phyloP scores from a whole-genome alignment of 2,113 vertebrate species.

The Cercocebus atys region DNA sequence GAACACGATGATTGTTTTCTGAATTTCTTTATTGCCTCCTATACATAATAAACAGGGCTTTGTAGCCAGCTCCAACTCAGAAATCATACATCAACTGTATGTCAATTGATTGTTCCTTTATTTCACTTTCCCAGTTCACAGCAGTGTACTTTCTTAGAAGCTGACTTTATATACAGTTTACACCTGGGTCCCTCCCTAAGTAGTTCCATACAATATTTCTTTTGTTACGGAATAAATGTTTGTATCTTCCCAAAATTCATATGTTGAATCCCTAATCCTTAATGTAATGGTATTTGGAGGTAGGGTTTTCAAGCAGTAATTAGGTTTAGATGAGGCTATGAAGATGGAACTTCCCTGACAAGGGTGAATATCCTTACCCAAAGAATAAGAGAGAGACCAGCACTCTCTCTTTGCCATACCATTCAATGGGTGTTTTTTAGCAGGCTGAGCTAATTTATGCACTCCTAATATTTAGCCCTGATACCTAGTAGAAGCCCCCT shows the following conservation, averaged over 20 bases:
- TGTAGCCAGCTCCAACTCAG: not conserved
- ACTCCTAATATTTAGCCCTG: not conserved
- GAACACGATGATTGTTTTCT: not conserved
- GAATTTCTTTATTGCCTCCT: not conserved
- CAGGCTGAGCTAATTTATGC: not conserved
- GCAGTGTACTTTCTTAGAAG: too few relatives aligned
- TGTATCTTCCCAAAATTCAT: not conserved
- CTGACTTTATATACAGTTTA: too few relatives aligned
- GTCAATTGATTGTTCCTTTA: not conserved
- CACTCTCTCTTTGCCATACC: not conserved
- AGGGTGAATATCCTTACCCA: not conserved
- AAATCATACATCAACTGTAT: not conserved
- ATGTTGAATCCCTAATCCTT: not conserved
- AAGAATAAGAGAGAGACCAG: not conserved
- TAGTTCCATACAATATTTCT: not conserved
- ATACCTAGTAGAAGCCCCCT: not conserved
- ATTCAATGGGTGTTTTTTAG: not conserved
- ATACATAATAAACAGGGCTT: not conserved
- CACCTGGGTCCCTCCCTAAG: too few relatives aligned
- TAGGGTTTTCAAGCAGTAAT: not conserved
- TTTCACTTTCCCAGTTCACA: not conserved
- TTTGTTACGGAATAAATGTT: not conserved
- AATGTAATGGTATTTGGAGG: not conserved
- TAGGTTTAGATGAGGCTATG: not conserved
- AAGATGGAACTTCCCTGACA: not conserved